These are phyloP conservation scores for Chinchilla lanigera DNA, from an alignment of 2,113 vertebrate genomes.

Conservation along the genomic window DNA sequence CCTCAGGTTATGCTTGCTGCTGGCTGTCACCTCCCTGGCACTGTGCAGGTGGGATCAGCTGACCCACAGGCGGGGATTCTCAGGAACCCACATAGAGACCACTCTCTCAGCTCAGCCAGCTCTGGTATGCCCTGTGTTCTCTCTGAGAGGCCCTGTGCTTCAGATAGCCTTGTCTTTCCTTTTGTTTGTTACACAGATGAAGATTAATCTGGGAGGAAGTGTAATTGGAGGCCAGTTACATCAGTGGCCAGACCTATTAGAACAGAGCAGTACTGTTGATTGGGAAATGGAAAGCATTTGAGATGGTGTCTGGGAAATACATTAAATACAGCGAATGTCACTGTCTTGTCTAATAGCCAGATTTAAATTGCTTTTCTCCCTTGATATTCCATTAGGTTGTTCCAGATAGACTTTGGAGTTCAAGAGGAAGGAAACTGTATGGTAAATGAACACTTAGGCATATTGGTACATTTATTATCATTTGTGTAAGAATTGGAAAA, in stretches of 20 bases:
- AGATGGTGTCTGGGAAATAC: constrained; percentile 75
- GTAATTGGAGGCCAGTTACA: constrained; percentile 76
- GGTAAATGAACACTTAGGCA: constrained; percentile 51
- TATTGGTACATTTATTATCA: constrained; percentile 40
- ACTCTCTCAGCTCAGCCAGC: background rate
- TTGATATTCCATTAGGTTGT: constrained; percentile 59
- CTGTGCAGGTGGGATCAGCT: background rate
- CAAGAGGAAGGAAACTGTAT: constrained; percentile 53
- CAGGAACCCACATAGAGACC: background rate
- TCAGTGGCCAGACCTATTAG: constrained; percentile 76
- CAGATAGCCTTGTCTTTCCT: constrained; percentile 49
- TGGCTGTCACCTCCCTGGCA: background rate
- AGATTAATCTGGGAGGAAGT: constrained; percentile 79
- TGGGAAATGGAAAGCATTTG: constrained; percentile 77
- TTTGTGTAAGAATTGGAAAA: constrained; percentile 55
- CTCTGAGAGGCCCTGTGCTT: background rate
- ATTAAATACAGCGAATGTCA: constrained; percentile 66
- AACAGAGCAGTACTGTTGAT: constrained; percentile 69
- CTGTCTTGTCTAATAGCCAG: constrained; percentile 66
- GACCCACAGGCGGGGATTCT: background rate
- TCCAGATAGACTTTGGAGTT: constrained; percentile 55
- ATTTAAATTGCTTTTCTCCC: constrained; percentile 71
- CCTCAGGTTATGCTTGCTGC: background rate
- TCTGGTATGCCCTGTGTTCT: background rate
- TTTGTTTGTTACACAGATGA: constrained; percentile 63